Conservation (phyloP, 2,888 invertebrate genomes). For the Sinohyriopsis cumingii region DNA sequence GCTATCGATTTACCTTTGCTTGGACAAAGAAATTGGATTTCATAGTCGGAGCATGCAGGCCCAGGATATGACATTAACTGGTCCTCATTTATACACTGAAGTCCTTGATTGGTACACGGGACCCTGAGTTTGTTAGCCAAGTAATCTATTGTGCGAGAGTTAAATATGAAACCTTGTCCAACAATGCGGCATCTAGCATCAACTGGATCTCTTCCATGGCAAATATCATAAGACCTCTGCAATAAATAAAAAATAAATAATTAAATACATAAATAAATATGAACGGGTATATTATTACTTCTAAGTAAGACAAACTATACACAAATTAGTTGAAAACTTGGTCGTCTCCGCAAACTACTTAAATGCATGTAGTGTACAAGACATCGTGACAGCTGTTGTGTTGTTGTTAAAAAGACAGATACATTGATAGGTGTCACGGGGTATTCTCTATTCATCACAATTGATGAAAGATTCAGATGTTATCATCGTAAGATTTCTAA, state of each 20-base stretch:
- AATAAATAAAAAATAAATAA: slow-evolving; percentile 2
- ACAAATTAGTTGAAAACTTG: too few species aligned
- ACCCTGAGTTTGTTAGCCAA: slow-evolving; percentile 10
- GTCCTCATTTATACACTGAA: slow-evolving; percentile 23
- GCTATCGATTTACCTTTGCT: slow-evolving; percentile 10
- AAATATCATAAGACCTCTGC: slow-evolving; percentile 29
- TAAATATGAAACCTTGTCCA: slow-evolving; percentile 14
- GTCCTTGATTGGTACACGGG: slow-evolving; percentile 24
- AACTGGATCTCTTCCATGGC: slow-evolving; percentile 24
- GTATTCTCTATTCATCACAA: too few species aligned
- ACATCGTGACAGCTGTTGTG: too few species aligned
- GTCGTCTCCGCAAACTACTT: too few species aligned
- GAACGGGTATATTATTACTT: too few species aligned
- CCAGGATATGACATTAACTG: slow-evolving; percentile 5
- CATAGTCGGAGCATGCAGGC: slow-evolving; percentile 24
- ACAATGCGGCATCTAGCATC: slow-evolving; percentile 27
- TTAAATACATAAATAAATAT: not conserved
- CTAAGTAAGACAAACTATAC: too few species aligned
- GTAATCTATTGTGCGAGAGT: slow-evolving; percentile 14
- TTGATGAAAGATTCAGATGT: too few species aligned
- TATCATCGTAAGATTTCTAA: too few species aligned
- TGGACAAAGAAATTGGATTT: slow-evolving; percentile 32
- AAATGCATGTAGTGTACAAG: too few species aligned
- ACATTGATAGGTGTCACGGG: too few species aligned
- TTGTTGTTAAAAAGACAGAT: too few species aligned